Conservation (phyloP, 2,888 invertebrate species). For the Noctua janthina region DNA sequence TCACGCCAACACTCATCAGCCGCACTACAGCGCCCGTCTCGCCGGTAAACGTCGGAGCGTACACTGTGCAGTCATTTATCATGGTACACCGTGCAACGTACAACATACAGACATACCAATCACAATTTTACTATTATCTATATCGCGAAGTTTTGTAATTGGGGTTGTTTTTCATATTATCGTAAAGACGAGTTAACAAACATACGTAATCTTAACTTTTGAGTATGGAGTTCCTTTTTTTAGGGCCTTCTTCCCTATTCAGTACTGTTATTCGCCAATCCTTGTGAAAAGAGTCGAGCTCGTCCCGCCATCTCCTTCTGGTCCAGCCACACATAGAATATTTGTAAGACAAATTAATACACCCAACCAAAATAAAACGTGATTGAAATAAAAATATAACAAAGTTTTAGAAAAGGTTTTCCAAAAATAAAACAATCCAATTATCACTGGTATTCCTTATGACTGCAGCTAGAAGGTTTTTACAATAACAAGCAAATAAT, state of each 20-base stretch:
- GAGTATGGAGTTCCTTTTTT: too few relatives aligned
- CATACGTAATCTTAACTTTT: background rate
- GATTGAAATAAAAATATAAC: background rate
- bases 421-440: background rate
- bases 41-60: constrained; percentile 54
- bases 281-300: too few relatives aligned
- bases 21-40: constrained; percentile 43
- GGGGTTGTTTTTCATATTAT: background rate
- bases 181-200: background rate
- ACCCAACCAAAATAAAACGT: background rate
- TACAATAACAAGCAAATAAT: background rate
- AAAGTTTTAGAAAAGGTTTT: background rate
- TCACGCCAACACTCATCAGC: constrained; percentile 30
- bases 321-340: background rate
- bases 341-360: background rate
- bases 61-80: constrained; percentile 69
- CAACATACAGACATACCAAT: constrained; percentile 67
- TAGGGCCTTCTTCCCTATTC: too few relatives aligned
- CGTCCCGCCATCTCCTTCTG: too few relatives aligned
- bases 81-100: constrained; percentile 66
- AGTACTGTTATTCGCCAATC: too few relatives aligned
- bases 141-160: constrained; percentile 12
- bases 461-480: background rate
- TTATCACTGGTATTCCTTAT: background rate
- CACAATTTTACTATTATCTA: constrained; percentile 65